Evolutionary conservation across 92 coral and sea anemone genomes (phyloP), one percentile per base, ranked within the genome.

Genomic region (Siderastrea radians): DNA sequence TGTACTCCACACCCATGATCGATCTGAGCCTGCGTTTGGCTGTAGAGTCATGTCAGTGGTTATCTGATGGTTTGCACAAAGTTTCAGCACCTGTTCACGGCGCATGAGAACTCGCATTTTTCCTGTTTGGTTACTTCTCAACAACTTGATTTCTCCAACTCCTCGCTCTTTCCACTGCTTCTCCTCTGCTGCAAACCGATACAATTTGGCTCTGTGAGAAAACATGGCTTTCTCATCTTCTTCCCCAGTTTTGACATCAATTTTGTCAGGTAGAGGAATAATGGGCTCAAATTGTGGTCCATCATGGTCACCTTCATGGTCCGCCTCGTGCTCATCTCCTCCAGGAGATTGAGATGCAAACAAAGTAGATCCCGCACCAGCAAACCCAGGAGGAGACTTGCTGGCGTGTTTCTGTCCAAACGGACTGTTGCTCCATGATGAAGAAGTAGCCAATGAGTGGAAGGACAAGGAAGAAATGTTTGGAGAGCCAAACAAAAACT

Each of bases 141-240:
- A 88, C 46, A 97, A 91, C 87, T 97, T 97, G 52, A 97, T 90
- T 59, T 97, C 98, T 4, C 99, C 99, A 48, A 97, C 89, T 45
- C 99, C 99, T 49, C 99, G 92, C 58, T 97, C 99, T 70, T 95
- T 97, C 99, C 99, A 97, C 66, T 95, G 97, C 51, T 92, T 84
- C 16, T 81, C 73, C 16, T 88, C 94, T 49, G 79, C 75, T 84
- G 88, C 96, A 80, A 86, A 97, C 62, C 99, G 93, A 86, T 90
- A 97, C 54, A 97, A 80, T 86, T 93, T 97, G 49, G 96, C 93
- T 8, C 97, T 87, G 73, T 97, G 96, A 3, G 94, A 88, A 87
- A 95, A 97, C 79, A 88, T 71, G 64, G 89, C 75, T 80, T 93
- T 92, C 73, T 97, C 99, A 49, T 94, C 88, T 89, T 97, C 99